Percentiles rank a stretch among this genome's conserved stretches.
Conservation (phyloP, 2,113 vertebrate species). For the Bagarius yarrelli region DNA sequence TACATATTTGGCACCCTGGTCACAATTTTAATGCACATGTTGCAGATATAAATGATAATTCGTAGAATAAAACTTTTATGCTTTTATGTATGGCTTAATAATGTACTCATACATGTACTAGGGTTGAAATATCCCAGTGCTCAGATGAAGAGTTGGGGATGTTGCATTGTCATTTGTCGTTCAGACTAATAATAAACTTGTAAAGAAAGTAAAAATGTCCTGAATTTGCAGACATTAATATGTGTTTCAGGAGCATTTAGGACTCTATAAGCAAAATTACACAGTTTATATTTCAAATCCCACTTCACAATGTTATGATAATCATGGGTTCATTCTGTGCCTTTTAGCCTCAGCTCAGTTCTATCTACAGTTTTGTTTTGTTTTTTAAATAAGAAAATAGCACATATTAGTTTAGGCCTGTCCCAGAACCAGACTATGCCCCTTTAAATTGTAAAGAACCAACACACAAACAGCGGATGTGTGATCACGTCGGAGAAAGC, state of each 20-base stretch:
- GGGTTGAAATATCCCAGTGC: not conserved
- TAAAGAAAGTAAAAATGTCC: too few species aligned
- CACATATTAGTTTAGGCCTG: slow-evolving; percentile 32
- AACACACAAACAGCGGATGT: slow-evolving; percentile 51
- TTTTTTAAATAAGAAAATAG: not conserved
- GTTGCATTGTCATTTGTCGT: too few species aligned
- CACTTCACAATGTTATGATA: not conserved
- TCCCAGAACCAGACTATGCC: slow-evolving; percentile 31
- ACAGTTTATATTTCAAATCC: not conserved
- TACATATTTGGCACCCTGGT: not conserved
- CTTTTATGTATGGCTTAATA: not conserved
- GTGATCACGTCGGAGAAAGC: slow-evolving; percentile 53
- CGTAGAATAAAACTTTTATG: not conserved
- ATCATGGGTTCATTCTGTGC: not conserved
- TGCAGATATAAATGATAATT: not conserved
- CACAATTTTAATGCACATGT: not conserved
- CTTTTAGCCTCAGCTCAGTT: not conserved
- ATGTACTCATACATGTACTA: too few species aligned
- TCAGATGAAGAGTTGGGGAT: too few species aligned
- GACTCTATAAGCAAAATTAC: too few species aligned
- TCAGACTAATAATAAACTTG: too few species aligned
- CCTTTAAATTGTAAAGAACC: slow-evolving; percentile 50
- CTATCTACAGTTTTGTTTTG: not conserved
- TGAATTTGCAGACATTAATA: too few species aligned
- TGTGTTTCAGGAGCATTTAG: too few species aligned